A percentile compares a stretch with the other conserved stretches of the same genome.
Conservation (phyloP, 2,888 invertebrate species). For the Acronicta alni region DNA sequence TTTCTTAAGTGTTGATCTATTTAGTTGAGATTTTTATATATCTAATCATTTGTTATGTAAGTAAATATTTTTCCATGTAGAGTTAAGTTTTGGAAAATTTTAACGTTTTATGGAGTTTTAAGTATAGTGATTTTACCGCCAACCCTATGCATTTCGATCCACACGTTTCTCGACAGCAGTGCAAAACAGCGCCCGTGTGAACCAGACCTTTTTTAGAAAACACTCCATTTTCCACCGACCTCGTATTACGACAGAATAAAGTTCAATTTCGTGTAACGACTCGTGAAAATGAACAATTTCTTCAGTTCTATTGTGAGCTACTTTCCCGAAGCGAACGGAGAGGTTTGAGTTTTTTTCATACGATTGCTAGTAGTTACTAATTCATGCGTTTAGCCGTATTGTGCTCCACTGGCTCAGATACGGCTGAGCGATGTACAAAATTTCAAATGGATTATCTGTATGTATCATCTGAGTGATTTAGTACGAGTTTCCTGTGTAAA, state of each 20-base stretch:
- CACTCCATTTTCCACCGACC: conserved; percentile 27
- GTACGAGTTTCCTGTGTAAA: conserved; percentile 41
- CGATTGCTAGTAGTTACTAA: conserved; percentile 49
- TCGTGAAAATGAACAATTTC: conserved; percentile 76
- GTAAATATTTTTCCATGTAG: conserved; percentile 11
- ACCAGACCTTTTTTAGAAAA: conserved; percentile 59
- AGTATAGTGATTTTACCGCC: conserved; percentile 15
- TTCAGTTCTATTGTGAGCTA: conserved; percentile 75
- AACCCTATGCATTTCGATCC: conserved; percentile 57
- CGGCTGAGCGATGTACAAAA: conserved; percentile 43
- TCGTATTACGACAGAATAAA: conserved; percentile 38
- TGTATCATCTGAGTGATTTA: conserved; percentile 41
- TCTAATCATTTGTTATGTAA: conserved; percentile 25
- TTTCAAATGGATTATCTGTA: conserved; percentile 33
- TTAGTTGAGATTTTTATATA: conserved; percentile 4
- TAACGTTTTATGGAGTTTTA: too few species aligned
- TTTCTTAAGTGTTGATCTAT: not conserved
- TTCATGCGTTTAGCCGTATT: conserved; percentile 43
- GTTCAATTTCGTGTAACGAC: conserved; percentile 49
- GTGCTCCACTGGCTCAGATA: conserved; percentile 48
- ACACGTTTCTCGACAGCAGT: conserved; percentile 55
- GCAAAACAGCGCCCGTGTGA: conserved; percentile 62
- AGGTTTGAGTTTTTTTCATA: conserved; percentile 56
- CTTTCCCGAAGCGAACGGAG: conserved; percentile 73
- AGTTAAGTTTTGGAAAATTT: too few species aligned